Evolutionary conservation across 2,888 invertebrate species (phyloP).

Genomic region (Caenorhabditis uteleia): DNA sequence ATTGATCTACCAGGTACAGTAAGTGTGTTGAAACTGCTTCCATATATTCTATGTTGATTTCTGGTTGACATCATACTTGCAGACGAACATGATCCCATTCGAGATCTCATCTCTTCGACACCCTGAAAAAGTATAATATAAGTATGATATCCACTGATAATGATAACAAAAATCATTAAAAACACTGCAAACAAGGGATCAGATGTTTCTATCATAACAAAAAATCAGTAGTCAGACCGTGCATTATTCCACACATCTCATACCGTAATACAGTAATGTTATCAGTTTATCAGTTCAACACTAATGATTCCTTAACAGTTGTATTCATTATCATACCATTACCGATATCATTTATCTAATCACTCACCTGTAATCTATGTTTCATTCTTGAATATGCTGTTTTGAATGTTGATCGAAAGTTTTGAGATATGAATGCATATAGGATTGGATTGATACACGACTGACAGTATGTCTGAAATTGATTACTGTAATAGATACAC

Average conservation of each 20-base stretch:
- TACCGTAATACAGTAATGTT: no score
- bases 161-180: no score
- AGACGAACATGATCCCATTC: conserved; percentile 55
- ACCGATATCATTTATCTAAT: background rate
- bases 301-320: no score
- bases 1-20: conserved; percentile 57
- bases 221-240: background rate
- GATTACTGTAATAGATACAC: background rate
- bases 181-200: no score
- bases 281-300: no score
- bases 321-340: no score
- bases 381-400: conserved; percentile 59
- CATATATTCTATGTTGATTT: conserved; percentile 52
- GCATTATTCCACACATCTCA: no score
- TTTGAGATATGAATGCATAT: conserved; percentile 79
- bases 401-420: conserved; percentile 60
- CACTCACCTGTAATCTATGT: conserved; percentile 50
- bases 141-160: background rate
- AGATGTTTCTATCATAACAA: background rate
- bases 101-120: conserved; percentile 52
- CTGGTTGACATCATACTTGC: conserved; percentile 56
- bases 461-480: conserved; percentile 75
- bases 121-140: conserved; percentile 37
- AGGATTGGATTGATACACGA: conserved; percentile 80
- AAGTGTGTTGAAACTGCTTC: conserved; percentile 52